These are phyloP conservation scores for Microtus montanus DNA, from an alignment of 2,113 vertebrate species.

Conservation along the genomic window DNA sequence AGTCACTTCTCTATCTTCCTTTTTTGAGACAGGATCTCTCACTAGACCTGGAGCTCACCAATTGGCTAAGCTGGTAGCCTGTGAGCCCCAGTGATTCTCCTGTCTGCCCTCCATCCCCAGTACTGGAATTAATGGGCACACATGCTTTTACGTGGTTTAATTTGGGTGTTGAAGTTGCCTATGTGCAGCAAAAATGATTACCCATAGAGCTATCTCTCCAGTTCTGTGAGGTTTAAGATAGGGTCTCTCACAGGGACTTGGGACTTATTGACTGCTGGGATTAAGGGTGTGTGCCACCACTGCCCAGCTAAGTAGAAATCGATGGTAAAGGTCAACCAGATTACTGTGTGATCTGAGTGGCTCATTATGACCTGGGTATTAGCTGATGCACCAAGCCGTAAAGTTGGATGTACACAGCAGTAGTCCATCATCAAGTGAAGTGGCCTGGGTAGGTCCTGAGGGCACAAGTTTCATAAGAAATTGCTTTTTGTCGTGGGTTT, in stretches of 20 bases:
- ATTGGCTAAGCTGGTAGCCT: background rate
- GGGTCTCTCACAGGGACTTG: background rate
- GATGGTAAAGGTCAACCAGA: background rate
- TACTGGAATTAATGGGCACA: background rate
- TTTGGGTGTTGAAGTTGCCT: background rate
- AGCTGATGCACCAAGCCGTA: background rate
- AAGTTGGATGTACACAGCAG: background rate
- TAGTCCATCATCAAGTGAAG: background rate
- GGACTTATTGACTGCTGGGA: background rate
- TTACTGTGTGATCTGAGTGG: background rate
- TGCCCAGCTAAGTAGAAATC: background rate
- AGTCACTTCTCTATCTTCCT: background rate
- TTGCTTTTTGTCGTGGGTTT: background rate
- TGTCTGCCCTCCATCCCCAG: background rate
- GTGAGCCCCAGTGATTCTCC: background rate
- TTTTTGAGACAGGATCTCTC: background rate
- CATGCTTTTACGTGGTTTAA: background rate
- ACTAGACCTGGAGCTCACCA: background rate
- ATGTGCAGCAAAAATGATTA: background rate
- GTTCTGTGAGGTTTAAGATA: background rate
- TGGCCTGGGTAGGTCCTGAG: background rate
- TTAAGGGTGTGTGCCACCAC: too few species aligned
- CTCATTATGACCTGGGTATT: background rate
- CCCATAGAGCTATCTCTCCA: background rate
- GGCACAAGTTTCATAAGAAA: background rate